Evolutionary conservation across 2,113 vertebrate genomes (phyloP).

Genomic region (Scophthalmus maximus): DNA sequence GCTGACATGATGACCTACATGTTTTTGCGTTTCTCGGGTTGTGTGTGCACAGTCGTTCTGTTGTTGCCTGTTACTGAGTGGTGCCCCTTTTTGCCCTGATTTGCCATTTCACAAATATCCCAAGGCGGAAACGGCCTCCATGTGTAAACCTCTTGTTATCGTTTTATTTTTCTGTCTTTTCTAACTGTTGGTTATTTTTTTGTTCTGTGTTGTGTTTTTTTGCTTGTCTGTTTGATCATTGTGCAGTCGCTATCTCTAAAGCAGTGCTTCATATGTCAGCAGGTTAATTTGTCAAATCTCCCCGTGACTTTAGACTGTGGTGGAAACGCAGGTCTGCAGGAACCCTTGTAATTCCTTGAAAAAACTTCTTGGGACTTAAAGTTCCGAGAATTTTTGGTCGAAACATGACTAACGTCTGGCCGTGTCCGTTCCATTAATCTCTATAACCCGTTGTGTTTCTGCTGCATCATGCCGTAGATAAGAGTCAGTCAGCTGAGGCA

Average conservation of each 20-base stretch:
- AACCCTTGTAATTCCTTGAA: too few relatives aligned
- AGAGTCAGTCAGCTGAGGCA: not conserved
- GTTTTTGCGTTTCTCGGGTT: slow-evolving; percentile 9
- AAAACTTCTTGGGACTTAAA: too few relatives aligned
- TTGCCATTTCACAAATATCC: slow-evolving; percentile 3
- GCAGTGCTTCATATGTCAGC: too few relatives aligned
- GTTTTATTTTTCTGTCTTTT: not conserved
- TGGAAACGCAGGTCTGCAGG: too few relatives aligned
- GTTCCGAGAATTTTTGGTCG: too few relatives aligned
- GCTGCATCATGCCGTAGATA: not conserved
- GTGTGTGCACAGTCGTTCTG: not conserved
- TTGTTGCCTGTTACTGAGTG: slow-evolving; percentile 12
- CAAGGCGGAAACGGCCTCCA: not conserved
- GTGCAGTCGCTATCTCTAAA: not conserved
- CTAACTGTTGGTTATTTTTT: not conserved
- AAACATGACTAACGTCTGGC: not conserved
- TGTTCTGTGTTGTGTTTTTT: too few relatives aligned
- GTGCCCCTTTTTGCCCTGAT: not conserved
- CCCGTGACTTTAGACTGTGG: too few relatives aligned
- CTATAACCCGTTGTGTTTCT: not conserved
- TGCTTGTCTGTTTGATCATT: too few relatives aligned
- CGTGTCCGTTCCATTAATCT: not conserved
- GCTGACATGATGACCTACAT: not conserved
- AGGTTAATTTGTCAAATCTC: too few relatives aligned
- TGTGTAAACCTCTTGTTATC: not conserved